A percentile compares a stretch with the other conserved stretches of the same genome.
Conservation (phyloP, 1,140 invertebrate species). For the Zophobas atratus region DNA sequence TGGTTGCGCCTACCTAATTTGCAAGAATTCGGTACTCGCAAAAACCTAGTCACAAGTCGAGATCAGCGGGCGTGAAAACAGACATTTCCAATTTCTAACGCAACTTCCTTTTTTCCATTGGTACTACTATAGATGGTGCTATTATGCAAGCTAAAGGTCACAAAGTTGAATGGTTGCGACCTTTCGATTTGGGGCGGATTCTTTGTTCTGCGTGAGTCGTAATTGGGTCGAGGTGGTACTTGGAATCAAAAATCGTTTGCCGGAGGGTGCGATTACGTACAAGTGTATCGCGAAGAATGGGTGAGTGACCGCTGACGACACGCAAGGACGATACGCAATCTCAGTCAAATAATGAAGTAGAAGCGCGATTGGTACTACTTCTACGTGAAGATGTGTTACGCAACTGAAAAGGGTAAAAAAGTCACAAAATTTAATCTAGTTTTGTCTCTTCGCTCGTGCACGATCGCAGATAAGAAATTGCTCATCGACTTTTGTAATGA, state of each 20-base stretch:
- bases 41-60: no score
- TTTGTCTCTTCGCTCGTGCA: background rate
- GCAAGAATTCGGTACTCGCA: background rate
- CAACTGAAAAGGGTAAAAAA: background rate
- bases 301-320: slow-evolving; percentile 6
- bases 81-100: no score
- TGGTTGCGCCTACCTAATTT: background rate
- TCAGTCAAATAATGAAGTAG: no score
- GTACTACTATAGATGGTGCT: no score
- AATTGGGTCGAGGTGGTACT: no score
- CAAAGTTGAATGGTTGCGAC: no score
- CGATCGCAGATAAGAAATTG: slow-evolving; percentile 4
- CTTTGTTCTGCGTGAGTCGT: no score
- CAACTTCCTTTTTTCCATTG: no score
- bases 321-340: background rate
- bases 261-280: background rate
- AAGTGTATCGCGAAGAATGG: slow-evolving; percentile 1
- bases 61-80: no score
- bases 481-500: slow-evolving; percentile 18
- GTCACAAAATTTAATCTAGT: background rate
- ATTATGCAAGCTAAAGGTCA: no score
- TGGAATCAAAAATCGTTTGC: background rate
- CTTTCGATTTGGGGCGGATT: no score
- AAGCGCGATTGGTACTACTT: background rate
- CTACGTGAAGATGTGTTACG: no score